Percentiles rank a stretch among this genome's conserved stretches.
phyloP scores from a whole-genome alignment of 2,888 invertebrate genomes.

The Nephrotoma appendiculata region DNA sequence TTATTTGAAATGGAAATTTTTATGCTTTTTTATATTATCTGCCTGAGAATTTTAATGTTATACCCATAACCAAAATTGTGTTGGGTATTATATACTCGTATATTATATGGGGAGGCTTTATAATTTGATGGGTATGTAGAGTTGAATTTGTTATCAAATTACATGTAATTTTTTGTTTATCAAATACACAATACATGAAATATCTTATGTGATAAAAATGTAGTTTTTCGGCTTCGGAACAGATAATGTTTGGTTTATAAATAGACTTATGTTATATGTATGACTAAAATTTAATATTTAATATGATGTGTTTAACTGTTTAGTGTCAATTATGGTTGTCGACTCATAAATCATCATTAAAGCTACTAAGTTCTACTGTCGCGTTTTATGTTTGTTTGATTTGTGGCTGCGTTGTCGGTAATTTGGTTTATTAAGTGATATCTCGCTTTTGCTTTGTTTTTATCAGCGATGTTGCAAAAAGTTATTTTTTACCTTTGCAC shows the following conservation, averaged over 20 bases:
- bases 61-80: background rate
- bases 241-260: background rate
- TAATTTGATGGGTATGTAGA: background rate
- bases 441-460: background rate
- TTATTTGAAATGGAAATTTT: background rate
- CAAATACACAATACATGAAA: background rate
- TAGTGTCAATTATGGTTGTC: background rate
- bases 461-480: background rate
- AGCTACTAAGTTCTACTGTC: background rate
- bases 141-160: background rate
- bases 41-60: background rate
- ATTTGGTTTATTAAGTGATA: background rate
- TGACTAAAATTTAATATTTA: background rate
- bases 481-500: background rate
- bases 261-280: background rate
- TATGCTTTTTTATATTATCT: background rate
- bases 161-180: background rate
- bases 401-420: background rate
- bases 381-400: background rate
- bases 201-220: background rate
- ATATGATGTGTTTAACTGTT: background rate
- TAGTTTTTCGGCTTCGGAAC: background rate
- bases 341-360: background rate
- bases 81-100: background rate
- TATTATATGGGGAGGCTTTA: background rate